Evolutionary conservation across 2,888 invertebrate genomes (phyloP).

Genomic region (Lepeophtheirus nordmannii): DNA sequence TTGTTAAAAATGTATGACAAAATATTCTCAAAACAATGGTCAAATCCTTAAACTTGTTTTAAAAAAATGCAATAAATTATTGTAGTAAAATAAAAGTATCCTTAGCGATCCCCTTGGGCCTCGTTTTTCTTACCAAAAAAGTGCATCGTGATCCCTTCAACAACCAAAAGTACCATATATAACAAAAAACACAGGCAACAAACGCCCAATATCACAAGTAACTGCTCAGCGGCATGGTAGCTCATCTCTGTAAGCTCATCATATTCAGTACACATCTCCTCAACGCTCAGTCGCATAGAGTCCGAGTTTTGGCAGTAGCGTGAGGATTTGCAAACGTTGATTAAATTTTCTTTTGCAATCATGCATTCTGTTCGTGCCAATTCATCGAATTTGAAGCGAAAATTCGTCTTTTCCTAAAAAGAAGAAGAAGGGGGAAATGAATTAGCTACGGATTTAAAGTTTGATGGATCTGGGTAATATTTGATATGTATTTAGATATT

Average conservation of each 20-base stretch:
- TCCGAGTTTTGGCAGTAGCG: conserved; percentile 4
- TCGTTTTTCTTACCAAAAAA: background rate
- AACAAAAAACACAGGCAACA: background rate
- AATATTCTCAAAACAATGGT: no score
- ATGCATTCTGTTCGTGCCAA: background rate
- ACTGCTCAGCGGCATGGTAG: background rate
- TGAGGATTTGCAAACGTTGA: conserved; percentile 1
- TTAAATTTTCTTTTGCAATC: background rate
- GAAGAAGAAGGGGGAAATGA: background rate
- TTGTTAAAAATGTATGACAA: no score
- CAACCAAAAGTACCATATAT: background rate
- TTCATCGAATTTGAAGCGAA: background rate
- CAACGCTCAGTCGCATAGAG: background rate
- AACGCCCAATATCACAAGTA: background rate
- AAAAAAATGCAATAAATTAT: no score
- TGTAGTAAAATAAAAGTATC: no score
- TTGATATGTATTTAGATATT: no score
- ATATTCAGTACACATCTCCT: background rate
- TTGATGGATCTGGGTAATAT: no score
- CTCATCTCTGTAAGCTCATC: background rate
- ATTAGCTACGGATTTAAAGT: no score
- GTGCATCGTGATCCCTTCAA: background rate
- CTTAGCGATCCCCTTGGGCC: background rate
- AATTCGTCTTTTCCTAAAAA: background rate
- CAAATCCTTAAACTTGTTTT: no score